phyloP scores from a whole-genome alignment of 2,797 vertebrate species.

The Tamandua tetradactyla region DNA sequence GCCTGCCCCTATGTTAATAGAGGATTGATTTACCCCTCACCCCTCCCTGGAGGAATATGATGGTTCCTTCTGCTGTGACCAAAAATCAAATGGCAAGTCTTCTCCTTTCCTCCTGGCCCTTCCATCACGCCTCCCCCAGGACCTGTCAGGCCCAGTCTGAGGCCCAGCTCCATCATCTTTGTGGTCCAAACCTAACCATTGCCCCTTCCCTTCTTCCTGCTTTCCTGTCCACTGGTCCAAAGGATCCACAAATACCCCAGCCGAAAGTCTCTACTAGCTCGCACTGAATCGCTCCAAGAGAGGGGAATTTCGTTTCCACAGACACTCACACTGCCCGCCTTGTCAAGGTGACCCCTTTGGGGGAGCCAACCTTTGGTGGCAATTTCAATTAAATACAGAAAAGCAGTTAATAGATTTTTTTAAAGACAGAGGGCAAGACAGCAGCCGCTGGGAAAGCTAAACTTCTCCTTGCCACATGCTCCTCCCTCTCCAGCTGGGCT shows the following conservation, averaged over 20 bases:
- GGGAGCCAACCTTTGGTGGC: slow-evolving; percentile 61
- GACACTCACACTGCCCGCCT: slow-evolving; percentile 24
- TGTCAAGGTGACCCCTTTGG: slow-evolving; percentile 64
- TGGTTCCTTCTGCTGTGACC: slow-evolving; percentile 38
- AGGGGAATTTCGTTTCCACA: not conserved
- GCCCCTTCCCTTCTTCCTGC: not conserved
- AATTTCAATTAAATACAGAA: slow-evolving; percentile 69
- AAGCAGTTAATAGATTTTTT: slow-evolving; percentile 58
- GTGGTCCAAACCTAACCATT: not conserved
- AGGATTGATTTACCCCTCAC: slow-evolving; percentile 41
- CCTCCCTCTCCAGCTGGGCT: slow-evolving; percentile 10
- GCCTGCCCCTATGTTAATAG: not conserved
- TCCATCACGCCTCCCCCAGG: not conserved
- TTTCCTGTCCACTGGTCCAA: not conserved
- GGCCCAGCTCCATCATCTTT: not conserved
- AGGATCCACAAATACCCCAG: not conserved
- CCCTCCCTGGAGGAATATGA: slow-evolving; percentile 37
- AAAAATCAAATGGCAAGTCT: slow-evolving; percentile 38
- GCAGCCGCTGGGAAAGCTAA: slow-evolving; percentile 40
- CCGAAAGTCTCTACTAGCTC: not conserved
- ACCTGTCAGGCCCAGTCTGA: not conserved
- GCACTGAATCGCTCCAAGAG: not conserved
- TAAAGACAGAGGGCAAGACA: slow-evolving; percentile 12
- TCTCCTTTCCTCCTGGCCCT: not conserved
- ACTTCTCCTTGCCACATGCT: not conserved